Conservation (phyloP, 2,888 invertebrate genomes). For the Diabrotica balteata region DNA sequence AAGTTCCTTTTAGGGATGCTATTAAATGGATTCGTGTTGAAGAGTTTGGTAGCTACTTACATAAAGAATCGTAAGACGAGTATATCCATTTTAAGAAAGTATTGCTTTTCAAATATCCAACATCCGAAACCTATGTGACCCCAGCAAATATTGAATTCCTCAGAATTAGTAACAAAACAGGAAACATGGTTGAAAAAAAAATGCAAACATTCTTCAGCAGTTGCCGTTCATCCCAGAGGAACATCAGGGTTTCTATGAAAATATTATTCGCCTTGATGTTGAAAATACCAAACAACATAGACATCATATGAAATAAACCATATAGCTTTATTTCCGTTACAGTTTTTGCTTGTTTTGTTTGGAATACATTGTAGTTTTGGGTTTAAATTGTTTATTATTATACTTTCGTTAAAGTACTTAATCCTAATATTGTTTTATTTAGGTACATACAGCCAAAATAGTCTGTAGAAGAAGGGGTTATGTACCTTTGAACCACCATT, state of each 20-base stretch:
- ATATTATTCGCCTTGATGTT: constrained; percentile 11
- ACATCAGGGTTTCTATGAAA: constrained; percentile 12
- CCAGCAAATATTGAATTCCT: constrained; percentile 4
- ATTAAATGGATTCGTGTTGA: constrained; percentile 18
- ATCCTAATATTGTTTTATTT: not conserved
- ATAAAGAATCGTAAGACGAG: constrained; percentile 4
- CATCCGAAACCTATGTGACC: constrained; percentile 3
- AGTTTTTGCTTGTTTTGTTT: no score
- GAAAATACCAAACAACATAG: constrained; percentile 8
- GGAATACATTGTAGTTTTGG: not conserved
- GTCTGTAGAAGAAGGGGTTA: not conserved
- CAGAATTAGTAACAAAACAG: constrained; percentile 9
- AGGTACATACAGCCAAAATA: not conserved
- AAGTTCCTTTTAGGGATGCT: constrained; percentile 17
- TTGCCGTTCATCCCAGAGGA: constrained; percentile 16
- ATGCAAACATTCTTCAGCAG: constrained; percentile 1
- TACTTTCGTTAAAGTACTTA: not conserved
- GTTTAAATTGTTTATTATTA: not conserved
- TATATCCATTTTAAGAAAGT: constrained; percentile 12
- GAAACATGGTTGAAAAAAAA: not conserved
- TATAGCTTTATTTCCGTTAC: no score
- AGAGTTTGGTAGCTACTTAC: constrained; percentile 14
- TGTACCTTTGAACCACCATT: not conserved
- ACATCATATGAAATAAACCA: no score
- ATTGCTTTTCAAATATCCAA: constrained; percentile 1